phyloP scores from a whole-genome alignment of 1,140 invertebrate genomes.

The Antheraea pernyi region DNA sequence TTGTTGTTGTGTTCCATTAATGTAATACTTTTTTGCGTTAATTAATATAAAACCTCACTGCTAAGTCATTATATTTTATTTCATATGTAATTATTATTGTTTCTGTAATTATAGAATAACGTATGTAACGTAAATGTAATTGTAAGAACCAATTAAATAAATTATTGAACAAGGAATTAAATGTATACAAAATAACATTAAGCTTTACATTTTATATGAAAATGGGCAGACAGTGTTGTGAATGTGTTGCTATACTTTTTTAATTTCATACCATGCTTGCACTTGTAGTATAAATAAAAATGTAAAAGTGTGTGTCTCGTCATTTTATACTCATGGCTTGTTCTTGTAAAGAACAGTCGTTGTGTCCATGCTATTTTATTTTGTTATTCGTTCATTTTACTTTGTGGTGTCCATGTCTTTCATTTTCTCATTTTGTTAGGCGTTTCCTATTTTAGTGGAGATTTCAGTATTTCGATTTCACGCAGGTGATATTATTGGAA shows the following conservation, averaged over 20 bases:
- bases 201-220: neutral
- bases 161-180: neutral
- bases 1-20: conserved; percentile 1
- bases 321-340: neutral
- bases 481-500: no score
- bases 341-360: neutral
- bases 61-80: conserved; percentile 3
- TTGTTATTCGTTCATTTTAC: no score
- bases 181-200: neutral
- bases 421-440: no score
- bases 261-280: neutral
- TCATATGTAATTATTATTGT: neutral
- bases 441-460: no score
- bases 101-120: conserved; percentile 1
- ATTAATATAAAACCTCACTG: neutral
- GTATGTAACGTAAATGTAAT: no score
- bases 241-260: neutral
- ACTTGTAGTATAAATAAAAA: neutral
- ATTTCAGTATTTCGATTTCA: no score
- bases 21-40: neutral
- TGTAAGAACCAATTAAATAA: neutral
- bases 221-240: neutral
- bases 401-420: no score
- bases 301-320: neutral
- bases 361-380: no score